Evolutionary conservation across 2,113 vertebrate species (phyloP), one percentile per base, ranked within the genome.

Genomic region (Cnemophilus loriae): DNA sequence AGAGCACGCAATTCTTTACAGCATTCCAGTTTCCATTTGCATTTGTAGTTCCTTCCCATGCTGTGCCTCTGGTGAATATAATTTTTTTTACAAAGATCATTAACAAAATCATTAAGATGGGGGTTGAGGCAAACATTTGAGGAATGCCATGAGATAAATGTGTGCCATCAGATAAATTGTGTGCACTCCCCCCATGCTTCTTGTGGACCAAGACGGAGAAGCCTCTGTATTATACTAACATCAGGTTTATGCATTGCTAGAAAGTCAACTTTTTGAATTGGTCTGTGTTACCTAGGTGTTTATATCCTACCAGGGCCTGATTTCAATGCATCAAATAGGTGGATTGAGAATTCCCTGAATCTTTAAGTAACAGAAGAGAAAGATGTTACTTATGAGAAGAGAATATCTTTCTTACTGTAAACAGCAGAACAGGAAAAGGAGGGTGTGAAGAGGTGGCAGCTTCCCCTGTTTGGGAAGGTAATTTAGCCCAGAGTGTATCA

Each of bases 161-260:
- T n/a, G n/a, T n/a, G 4, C 13, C 16, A 16, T 35, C 23, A 71
- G 13, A 44, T 55, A 27, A 16, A 9, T 46, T 41, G 13, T 3
- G 3, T 26, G 2, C 7, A n/a, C 3, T 88, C 46, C 10, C 13
- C 13, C 27, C 7, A 19, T 2, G 1, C 33, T 64, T 57, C 6
- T 27, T 53, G 28, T 53, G 28, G 13, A 61, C 32, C 17, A 55
- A 87, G 55, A 30, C 0, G 9, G 7, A 84, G 16, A 37, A 65
- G 2, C 2, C 4, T 61, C 39, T 69, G 22, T 13, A 84, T 57
- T 28, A 49, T 37, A 52, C 7, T 71, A 24, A 30, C 0, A 7
- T 5, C 22, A 59, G 4, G 9, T 10, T 57, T 56, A 35, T 24
- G 2, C 17, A 44, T 32, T 30, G 2, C 2, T 46, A 37, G 18